Evolutionary conservation across 1,140 invertebrate genomes (phyloP), one percentile per base, ranked within the genome.

Genomic region (Drosophila pseudoananassae): DNA sequence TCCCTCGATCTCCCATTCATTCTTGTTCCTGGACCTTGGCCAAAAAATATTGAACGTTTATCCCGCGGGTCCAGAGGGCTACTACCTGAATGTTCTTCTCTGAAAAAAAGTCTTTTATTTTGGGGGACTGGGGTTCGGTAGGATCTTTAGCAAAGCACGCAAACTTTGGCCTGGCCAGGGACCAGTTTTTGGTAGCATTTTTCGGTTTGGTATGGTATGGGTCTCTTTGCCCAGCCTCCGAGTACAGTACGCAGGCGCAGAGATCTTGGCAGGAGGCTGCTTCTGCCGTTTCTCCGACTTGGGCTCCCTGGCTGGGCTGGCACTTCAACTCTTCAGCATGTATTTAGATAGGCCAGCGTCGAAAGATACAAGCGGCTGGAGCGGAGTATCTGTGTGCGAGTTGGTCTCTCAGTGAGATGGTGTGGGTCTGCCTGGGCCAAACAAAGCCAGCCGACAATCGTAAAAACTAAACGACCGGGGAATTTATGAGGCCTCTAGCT

Each of bases 361-460:
- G 70, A 78, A 78, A 83, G 79, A 83, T 83, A 84, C 79, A 84
- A 79, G 70, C 69, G 54, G 59, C 70, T 15, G 40, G 2, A 7
- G 4, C 14, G 54, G 47, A 75, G 76, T 71, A 72, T 78, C 59
- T 66, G 51, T 51, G 61, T 63, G 55, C 65, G 33, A 51, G 31
- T 50, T 23, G 36, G 27, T 49, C 36, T 51, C 15, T 58, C 2
- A 40, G 14, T 58, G 38, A 20, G 40, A 7, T 14, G n/a, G n/a
- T 14, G 10, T 47, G 6, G 49, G n/a, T 50, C 45, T 46, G 46
- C 61, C 66, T 55, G 55, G 69, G 64, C 63, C 78, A 75, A 85
- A 85, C 82, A 85, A 85, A 85, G 82, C 65, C 75, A 78, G 82
- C 82, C 82, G 82, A 85, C 82, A 82, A 85, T 87, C 82, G 82